Evolutionary conservation across 2,113 vertebrate genomes (phyloP).

Genomic region (Tragelaphus buxtoni): DNA sequence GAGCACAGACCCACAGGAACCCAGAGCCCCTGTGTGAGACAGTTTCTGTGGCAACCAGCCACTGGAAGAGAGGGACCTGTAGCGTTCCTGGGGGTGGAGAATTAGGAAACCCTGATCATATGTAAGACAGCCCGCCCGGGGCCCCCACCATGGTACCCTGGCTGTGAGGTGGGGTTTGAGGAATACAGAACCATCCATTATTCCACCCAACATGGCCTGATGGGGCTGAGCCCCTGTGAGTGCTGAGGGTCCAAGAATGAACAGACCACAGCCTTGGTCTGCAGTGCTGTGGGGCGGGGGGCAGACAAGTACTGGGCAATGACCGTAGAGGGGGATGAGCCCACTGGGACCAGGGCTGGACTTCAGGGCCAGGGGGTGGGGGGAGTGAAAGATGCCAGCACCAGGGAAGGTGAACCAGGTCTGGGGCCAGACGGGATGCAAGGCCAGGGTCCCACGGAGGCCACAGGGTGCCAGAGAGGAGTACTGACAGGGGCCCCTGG

Average conservation of each 20-base stretch:
- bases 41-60: background rate
- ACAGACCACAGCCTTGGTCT: background rate
- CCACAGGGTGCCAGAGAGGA: background rate
- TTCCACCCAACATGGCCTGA: background rate
- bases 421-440: background rate
- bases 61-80: background rate
- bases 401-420: background rate
- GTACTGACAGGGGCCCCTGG: background rate
- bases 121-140: background rate
- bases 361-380: background rate
- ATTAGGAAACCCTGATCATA: background rate
- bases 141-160: too few relatives aligned
- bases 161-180: background rate
- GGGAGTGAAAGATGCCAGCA: background rate
- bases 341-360: background rate
- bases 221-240: accelerated
- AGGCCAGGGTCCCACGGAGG: background rate
- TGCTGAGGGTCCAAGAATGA: background rate
- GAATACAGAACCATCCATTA: background rate
- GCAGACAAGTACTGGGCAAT: background rate
- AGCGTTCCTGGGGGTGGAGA: background rate
- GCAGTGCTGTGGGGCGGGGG: accelerated
- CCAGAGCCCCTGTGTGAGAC: background rate
- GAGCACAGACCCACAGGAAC: background rate
- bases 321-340: accelerated